Percentiles rank a stretch among this genome's conserved stretches.
Conservation (phyloP, 2,113 vertebrate genomes). For the Mola mola region DNA sequence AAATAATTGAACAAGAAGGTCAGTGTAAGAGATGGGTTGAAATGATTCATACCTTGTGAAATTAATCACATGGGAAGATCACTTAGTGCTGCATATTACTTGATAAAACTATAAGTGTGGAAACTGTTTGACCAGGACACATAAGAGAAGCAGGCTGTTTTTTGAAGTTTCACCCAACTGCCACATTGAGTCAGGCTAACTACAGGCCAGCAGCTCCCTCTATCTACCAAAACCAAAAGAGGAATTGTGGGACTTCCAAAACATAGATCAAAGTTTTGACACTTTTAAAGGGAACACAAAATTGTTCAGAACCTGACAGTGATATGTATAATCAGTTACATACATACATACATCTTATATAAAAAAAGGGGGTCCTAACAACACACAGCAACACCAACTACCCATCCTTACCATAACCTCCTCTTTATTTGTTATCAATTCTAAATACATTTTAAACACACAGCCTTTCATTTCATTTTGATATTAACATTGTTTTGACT, state of each 20-base stretch:
- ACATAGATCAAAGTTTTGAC: not conserved
- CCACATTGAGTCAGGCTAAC: slow-evolving; percentile 31
- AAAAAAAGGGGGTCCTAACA: too few relatives aligned
- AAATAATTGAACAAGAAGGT: slow-evolving; percentile 54
- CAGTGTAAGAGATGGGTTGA: not conserved
- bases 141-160: not conserved
- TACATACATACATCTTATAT: too few relatives aligned
- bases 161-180: slow-evolving; percentile 34
- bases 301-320: not conserved
- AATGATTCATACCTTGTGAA: slow-evolving; percentile 20
- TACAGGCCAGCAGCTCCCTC: slow-evolving; percentile 71
- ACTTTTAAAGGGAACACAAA: too few relatives aligned
- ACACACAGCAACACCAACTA: too few relatives aligned
- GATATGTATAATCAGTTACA: too few relatives aligned
- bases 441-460: too few relatives aligned
- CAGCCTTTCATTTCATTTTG: too few relatives aligned
- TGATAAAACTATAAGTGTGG: slow-evolving; percentile 4
- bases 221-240: slow-evolving; percentile 65
- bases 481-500: too few relatives aligned
- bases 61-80: slow-evolving; percentile 9
- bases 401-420: too few relatives aligned
- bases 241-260: slow-evolving; percentile 1
- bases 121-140: slow-evolving; percentile 14
- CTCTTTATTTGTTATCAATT: too few relatives aligned
- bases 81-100: slow-evolving; percentile 6